phyloP scores from a whole-genome alignment of 2,888 invertebrate species.

The Temnothorax rugatulus region DNA sequence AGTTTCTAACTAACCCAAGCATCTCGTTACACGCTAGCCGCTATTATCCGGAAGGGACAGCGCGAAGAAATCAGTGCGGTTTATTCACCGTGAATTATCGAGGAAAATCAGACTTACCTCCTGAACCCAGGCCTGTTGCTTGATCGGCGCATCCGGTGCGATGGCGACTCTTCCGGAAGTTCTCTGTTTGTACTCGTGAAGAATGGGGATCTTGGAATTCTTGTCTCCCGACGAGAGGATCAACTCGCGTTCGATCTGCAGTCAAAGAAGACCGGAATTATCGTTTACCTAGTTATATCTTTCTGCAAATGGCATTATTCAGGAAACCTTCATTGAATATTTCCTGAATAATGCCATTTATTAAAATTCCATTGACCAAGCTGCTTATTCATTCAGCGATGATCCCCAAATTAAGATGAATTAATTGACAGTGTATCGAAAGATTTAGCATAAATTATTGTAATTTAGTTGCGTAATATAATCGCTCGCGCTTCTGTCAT shows the following conservation, averaged over 20 bases:
- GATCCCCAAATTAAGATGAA: background rate
- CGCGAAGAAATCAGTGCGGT: background rate
- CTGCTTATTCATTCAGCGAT: background rate
- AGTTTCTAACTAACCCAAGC: background rate
- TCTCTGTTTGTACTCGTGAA: conserved; percentile 91
- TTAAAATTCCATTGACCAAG: no score
- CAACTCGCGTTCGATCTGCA: conserved; percentile 93
- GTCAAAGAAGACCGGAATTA: conserved; percentile 17
- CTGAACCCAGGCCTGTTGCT: conserved; percentile 91
- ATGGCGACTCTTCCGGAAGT: conserved; percentile 88
- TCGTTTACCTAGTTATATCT: background rate
- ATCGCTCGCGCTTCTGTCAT: background rate
- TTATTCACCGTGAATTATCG: conserved; percentile 29
- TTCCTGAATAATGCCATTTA: background rate
- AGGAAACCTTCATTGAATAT: background rate
- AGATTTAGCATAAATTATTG: background rate
- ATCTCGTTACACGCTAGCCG: background rate
- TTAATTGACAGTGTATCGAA: background rate
- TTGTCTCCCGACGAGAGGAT: conserved; percentile 92
- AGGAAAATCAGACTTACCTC: conserved; percentile 80
- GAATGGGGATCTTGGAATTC: conserved; percentile 92
- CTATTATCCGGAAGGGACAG: background rate
- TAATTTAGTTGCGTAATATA: background rate
- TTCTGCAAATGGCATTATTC: background rate
- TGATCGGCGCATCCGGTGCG: conserved; percentile 92